These are phyloP conservation scores for Apamea epomidion DNA, from an alignment of 2,888 invertebrate species.

Conservation along the genomic window DNA sequence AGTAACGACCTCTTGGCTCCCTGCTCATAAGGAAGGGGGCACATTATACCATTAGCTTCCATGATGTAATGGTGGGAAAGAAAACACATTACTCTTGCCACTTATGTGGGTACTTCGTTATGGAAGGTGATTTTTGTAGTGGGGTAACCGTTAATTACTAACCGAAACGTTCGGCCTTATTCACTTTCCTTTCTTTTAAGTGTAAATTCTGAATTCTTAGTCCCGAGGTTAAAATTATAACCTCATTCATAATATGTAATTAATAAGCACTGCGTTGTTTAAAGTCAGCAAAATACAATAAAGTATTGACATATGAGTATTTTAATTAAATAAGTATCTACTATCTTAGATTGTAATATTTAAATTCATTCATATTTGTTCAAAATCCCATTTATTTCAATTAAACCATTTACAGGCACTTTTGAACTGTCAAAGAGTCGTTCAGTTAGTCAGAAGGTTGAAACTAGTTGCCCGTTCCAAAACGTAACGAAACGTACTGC, in stretches of 20 bases:
- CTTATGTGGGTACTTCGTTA: background rate
- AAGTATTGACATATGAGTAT: background rate
- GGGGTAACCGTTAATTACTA: background rate
- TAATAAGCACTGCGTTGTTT: background rate
- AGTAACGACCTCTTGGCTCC: conserved; percentile 47
- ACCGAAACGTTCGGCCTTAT: too few relatives aligned
- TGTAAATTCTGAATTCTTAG: background rate
- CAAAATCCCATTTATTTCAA: too few relatives aligned
- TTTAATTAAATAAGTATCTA: background rate
- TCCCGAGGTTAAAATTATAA: background rate
- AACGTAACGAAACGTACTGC: too few relatives aligned
- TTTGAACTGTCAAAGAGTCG: too few relatives aligned
- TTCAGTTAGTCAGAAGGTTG: too few relatives aligned
- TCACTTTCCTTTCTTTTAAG: background rate
- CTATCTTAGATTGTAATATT: background rate
- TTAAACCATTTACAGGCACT: too few relatives aligned
- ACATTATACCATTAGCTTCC: conserved; percentile 32
- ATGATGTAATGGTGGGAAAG: conserved; percentile 30
- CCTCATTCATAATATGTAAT: too few relatives aligned
- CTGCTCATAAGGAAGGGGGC: conserved; percentile 28
- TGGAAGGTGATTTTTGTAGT: conserved; percentile 13
- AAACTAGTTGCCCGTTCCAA: too few relatives aligned
- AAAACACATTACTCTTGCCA: conserved; percentile 39
- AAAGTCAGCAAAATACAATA: background rate
- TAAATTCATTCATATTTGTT: background rate